Evolutionary conservation across 2,113 vertebrate genomes (phyloP).

Genomic region (Chauna torquata): DNA sequence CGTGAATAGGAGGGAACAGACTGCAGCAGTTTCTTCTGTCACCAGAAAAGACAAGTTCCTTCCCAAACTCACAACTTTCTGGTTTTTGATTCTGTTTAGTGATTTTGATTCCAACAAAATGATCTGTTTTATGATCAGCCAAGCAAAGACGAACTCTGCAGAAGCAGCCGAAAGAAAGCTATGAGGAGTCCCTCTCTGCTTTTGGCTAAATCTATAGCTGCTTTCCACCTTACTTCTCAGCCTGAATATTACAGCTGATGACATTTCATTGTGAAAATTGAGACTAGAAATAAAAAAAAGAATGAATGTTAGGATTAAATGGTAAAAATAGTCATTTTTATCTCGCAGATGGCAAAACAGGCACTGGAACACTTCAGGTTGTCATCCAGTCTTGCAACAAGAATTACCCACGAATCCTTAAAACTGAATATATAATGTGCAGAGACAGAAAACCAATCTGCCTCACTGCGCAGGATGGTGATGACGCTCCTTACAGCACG

Average conservation of each 20-base stretch:
- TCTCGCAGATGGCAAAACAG: slow-evolving; percentile 80
- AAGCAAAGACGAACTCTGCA: not conserved
- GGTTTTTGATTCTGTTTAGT: not conserved
- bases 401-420: slow-evolving; percentile 72
- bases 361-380: slow-evolving; percentile 85
- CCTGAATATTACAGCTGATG: not conserved
- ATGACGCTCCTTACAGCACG: slow-evolving; percentile 67
- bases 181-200: not conserved
- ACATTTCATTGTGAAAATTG: not conserved
- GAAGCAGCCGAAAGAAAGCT: not conserved
- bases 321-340: not conserved
- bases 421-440: slow-evolving; percentile 71
- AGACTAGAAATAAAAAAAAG: not conserved
- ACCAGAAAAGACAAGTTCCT: not conserved
- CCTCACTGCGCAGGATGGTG: slow-evolving; percentile 76
- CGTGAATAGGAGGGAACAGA: not conserved
- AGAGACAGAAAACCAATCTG: slow-evolving; percentile 64
- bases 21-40: not conserved
- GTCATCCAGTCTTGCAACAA: slow-evolving; percentile 82
- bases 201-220: not conserved
- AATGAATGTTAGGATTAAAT: not conserved
- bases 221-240: not conserved
- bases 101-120: not conserved
- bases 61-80: too few species aligned
- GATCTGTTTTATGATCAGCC: not conserved